Evolutionary conservation across 1,140 invertebrate species (phyloP), one percentile per base, ranked within the genome.

Genomic region (Aphaenogaster rudis): DNA sequence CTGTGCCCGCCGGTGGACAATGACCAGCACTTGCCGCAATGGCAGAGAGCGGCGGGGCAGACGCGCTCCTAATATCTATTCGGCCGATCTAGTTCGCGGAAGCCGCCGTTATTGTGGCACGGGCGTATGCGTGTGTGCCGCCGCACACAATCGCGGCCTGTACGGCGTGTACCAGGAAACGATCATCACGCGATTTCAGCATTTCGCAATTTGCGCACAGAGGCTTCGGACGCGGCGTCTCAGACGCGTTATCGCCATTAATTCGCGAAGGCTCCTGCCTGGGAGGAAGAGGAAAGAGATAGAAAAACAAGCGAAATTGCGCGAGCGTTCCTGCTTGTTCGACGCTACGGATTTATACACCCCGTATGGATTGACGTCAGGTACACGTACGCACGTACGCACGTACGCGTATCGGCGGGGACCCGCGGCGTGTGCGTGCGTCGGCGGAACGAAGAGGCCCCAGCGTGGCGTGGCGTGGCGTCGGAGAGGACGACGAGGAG

Each of bases 1-100:
- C 90, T 89, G 89, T 80, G 79, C 67, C 78, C 87, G 86, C 81
- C 61, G 87, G 87, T 91, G 91, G 91, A 91, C 90, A 91, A 90
- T 88, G 88, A 89, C 84, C 90, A 91, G 91, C 92, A 93, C 92
- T 93, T 93, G 93, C 90, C 86, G 90, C 92, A 92, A 92, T 92
- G 88, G 88, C 88, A 85, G 64, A 48, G 64, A 81, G 48, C 78
- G 72, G 77, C 81, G 88, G 88, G 85, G 88, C 82, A 90, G 89
- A 90, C 91, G 88, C 91, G 88, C 87, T 93, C 86, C 90, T 92
- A 93, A 94, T 94, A 93, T 94, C 93, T 92, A 76, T 77, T 89
- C 87, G 87, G 80, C 69, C 92, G 93, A 94, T 94, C 93, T 94
- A 92, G 90, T 92, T 94, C 88, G 92, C 93, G 93, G 93, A 94